A percentile compares a stretch with the other conserved stretches of the same genome.
These are phyloP conservation scores for Hyposoter didymator DNA, from an alignment of 2,888 invertebrate species.

Conservation along the genomic window DNA sequence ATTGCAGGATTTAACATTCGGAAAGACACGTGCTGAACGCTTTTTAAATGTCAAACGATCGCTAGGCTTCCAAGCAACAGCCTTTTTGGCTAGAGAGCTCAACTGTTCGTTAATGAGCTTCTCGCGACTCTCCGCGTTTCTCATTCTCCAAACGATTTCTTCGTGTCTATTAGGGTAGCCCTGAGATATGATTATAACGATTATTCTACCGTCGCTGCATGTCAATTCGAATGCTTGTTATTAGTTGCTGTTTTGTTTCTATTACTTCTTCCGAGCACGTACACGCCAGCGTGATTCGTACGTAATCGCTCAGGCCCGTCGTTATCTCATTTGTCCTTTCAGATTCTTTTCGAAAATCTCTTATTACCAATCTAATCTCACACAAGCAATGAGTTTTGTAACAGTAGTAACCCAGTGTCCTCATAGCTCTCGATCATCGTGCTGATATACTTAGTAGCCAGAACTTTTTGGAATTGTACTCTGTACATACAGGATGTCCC, in stretches of 20 bases:
- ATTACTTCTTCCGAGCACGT: constrained; percentile 31
- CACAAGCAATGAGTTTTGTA: constrained; percentile 39
- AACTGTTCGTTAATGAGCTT: not conserved
- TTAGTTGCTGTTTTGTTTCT: constrained; percentile 53
- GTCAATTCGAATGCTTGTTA: constrained; percentile 48
- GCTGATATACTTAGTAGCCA: not conserved
- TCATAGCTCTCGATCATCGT: not conserved
- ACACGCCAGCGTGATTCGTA: constrained; percentile 52
- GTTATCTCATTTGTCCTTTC: constrained; percentile 58
- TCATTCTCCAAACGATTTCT: not conserved
- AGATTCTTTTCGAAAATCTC: constrained; percentile 36
- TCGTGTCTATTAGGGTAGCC: not conserved
- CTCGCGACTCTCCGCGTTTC: not conserved
- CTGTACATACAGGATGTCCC: not conserved
- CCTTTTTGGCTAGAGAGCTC: not conserved
- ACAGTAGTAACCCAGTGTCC: constrained; percentile 55
- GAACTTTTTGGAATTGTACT: not conserved
- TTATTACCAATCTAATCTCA: constrained; percentile 62
- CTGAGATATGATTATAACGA: constrained; percentile 17
- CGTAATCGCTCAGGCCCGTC: constrained; percentile 53
- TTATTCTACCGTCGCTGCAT: not conserved
- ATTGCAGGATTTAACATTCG: no score
- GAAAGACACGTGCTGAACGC: no score
- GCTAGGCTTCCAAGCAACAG: not conserved
- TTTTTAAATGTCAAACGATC: not conserved